Conservation (phyloP, 2,888 invertebrate species). For the Caenorhabditis virilis region DNA sequence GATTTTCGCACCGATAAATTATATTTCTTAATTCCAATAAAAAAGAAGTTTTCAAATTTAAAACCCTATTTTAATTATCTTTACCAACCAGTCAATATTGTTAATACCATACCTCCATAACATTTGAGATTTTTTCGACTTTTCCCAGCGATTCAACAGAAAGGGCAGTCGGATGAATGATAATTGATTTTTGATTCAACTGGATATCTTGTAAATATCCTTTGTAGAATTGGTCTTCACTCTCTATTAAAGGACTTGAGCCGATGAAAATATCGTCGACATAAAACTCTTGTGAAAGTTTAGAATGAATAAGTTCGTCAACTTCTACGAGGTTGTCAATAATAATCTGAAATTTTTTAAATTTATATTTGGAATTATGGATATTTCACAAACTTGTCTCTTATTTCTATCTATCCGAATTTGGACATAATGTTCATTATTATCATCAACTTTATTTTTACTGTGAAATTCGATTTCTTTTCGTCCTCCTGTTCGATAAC, state of each 20-base stretch:
- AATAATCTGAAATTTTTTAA: too few relatives aligned
- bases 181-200: conserved; percentile 55
- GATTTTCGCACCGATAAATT: too few relatives aligned
- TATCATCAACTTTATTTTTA: conserved; percentile 52
- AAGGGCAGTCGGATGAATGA: conserved; percentile 51
- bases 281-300: conserved; percentile 61
- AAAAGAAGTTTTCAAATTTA: too few relatives aligned
- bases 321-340: conserved; percentile 52
- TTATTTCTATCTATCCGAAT: conserved; percentile 39
- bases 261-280: conserved; percentile 61
- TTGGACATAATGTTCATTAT: conserved; percentile 50
- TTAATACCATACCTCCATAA: conserved; percentile 55
- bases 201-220: conserved; percentile 65
- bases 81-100: too few relatives aligned
- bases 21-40: too few relatives aligned
- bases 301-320: conserved; percentile 43
- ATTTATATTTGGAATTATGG: too few relatives aligned
- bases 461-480: conserved; percentile 25
- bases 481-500: conserved; percentile 38
- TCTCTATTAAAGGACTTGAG: conserved; percentile 27
- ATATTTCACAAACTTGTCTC: too few relatives aligned
- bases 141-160: conserved; percentile 48
- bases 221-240: conserved; percentile 27
- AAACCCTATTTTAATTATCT: too few relatives aligned
- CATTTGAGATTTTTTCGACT: conserved; percentile 46